Percentiles rank a stretch among this genome's conserved stretches.
Conservation (phyloP, 2,797 vertebrate genomes). For the Lerista edwardsae region DNA sequence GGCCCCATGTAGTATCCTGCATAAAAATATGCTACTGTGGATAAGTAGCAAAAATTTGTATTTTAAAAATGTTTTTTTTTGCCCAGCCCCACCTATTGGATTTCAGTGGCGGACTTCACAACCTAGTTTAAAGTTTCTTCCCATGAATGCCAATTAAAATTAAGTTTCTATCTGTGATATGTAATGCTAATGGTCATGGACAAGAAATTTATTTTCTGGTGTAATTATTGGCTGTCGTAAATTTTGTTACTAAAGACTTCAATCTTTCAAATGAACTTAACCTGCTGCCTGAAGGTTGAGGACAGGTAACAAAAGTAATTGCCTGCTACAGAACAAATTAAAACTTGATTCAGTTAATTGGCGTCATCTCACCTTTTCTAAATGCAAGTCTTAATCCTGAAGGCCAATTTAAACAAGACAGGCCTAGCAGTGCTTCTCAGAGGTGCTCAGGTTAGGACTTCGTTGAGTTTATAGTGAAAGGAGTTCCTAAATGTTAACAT, state of each 20-base stretch:
- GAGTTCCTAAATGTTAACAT: background rate
- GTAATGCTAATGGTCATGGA: background rate
- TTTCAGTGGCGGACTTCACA: background rate
- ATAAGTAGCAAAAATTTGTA: background rate
- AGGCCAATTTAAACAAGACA: background rate
- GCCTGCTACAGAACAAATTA: background rate
- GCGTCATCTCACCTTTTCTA: background rate
- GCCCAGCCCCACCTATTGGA: background rate
- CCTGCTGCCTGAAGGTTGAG: background rate
- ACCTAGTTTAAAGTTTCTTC: background rate
- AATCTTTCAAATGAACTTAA: background rate
- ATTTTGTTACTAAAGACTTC: background rate
- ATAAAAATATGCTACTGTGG: background rate
- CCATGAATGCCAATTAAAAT: background rate
- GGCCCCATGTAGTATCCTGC: background rate
- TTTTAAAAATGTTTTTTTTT: too few species aligned
- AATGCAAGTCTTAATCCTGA: background rate
- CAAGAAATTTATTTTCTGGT: background rate
- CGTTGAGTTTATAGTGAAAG: background rate
- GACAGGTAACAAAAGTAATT: background rate
- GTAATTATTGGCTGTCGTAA: background rate
- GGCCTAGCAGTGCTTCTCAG: background rate
- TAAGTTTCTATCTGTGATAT: background rate
- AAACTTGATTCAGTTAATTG: background rate
- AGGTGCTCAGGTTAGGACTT: background rate